Percentiles rank a stretch among this genome's conserved stretches.
phyloP scores from a whole-genome alignment of 2,797 vertebrate genomes.

The Chrysocyon brachyurus region DNA sequence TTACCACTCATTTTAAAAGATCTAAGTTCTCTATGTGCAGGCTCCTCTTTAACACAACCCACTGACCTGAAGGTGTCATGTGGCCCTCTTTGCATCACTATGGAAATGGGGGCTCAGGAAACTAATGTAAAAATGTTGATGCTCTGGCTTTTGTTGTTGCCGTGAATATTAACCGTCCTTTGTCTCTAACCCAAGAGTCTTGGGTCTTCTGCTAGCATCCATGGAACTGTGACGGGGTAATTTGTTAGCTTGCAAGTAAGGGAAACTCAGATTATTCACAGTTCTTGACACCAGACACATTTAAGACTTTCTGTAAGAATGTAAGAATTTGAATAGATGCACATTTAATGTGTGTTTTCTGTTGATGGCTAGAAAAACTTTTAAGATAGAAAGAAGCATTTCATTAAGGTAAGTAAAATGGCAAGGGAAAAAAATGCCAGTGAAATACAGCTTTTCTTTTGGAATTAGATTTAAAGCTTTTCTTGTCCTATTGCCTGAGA shows the following conservation, averaged over 20 bases:
- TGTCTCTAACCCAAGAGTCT: background rate
- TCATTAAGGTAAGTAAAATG: constrained; percentile 21
- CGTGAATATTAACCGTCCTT: background rate
- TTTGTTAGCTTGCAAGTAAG: background rate
- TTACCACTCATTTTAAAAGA: background rate
- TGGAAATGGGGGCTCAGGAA: background rate
- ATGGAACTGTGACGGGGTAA: background rate
- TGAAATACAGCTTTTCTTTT: background rate
- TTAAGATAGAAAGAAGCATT: background rate
- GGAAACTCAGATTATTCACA: background rate
- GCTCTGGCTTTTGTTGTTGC: background rate
- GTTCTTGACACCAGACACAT: background rate
- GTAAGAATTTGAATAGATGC: background rate
- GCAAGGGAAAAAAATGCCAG: background rate
- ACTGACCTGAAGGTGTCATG: background rate
- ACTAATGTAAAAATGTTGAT: background rate
- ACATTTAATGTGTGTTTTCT: background rate
- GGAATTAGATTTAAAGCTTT: background rate
- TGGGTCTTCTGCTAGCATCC: background rate
- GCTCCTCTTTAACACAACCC: background rate
- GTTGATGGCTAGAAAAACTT: background rate
- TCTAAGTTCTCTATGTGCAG: background rate
- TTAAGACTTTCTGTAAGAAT: background rate
- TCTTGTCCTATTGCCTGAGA: background rate
- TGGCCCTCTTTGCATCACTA: background rate